Evolutionary conservation across 2,797 vertebrate genomes (phyloP).

Genomic region (Molossus alvarezi): DNA sequence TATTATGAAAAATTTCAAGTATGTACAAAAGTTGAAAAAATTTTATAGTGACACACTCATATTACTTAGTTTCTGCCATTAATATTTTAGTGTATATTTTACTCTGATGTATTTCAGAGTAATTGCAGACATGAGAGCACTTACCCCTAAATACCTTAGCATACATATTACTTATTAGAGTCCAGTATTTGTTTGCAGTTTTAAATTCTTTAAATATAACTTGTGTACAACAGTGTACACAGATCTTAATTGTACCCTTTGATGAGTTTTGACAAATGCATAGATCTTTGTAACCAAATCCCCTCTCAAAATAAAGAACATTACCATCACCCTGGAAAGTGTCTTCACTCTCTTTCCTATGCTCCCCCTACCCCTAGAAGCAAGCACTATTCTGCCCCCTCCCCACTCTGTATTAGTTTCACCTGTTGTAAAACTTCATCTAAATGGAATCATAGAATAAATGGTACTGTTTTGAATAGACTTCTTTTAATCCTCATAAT

Average conservation of each 20-base stretch:
- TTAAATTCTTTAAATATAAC: not conserved
- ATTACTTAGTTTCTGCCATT: not conserved
- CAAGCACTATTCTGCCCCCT: not conserved
- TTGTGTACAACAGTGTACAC: not conserved
- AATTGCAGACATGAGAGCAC: not conserved
- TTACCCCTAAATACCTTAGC: not conserved
- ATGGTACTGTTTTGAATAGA: no score
- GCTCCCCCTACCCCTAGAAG: not conserved
- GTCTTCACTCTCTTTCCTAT: not conserved
- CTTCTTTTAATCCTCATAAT: no score
- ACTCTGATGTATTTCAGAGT: not conserved
- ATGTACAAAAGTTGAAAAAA: not conserved
- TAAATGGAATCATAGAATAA: no score
- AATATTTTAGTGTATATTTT: not conserved
- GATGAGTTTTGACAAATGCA: no score
- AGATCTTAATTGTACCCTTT: not conserved
- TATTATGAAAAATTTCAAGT: not conserved
- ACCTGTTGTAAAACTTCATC: not conserved
- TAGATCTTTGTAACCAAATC: no score
- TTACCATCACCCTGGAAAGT: not conserved
- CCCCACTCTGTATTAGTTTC: not conserved
- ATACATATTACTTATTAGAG: not conserved
- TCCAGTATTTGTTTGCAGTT: not conserved
- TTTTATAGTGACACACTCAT: not conserved
- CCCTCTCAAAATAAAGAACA: no score